phyloP scores from a whole-genome alignment of 2,888 invertebrate species.

The Tenthredo mesomela region DNA sequence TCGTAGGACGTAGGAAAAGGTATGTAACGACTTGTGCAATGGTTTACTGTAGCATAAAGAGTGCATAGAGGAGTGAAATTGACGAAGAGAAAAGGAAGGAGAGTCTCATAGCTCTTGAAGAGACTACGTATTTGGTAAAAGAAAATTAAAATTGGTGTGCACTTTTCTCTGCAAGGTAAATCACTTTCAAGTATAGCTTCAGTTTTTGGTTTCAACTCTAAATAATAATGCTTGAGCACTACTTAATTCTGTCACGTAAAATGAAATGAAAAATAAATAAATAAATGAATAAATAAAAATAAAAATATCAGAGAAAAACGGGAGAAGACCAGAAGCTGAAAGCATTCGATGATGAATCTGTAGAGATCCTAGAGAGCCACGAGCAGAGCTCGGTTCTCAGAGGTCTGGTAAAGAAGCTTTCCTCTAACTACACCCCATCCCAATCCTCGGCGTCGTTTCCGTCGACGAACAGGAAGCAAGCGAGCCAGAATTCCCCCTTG shows the following conservation, averaged over 20 bases:
- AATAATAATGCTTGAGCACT: neutral
- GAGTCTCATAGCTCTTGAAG: neutral
- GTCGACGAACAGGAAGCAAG: constrained; percentile 38
- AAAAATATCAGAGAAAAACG: neutral
- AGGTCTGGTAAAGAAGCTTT: constrained; percentile 39
- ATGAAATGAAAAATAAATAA: neutral
- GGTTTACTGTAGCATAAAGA: neutral
- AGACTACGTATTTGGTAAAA: neutral
- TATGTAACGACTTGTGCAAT: neutral
- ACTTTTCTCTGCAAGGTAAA: neutral
- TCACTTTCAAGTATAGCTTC: neutral
- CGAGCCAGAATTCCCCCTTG: constrained; percentile 34
- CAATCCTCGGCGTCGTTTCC: constrained; percentile 25
- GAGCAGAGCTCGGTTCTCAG: constrained; percentile 5
- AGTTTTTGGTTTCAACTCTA: neutral
- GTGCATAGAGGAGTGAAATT: neutral
- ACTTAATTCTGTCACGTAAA: neutral
- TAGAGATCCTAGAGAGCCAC: constrained; percentile 12
- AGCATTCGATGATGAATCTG: constrained; percentile 46
- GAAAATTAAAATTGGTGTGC: neutral
- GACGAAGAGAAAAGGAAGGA: neutral
- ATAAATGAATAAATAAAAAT: neutral
- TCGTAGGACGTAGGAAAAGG: neutral
- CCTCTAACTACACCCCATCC: constrained; percentile 20
- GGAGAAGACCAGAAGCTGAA: neutral